Evolutionary conservation across 2,888 invertebrate genomes (phyloP), one percentile per base, ranked within the genome.

Genomic region (Harpalus rufipes): DNA sequence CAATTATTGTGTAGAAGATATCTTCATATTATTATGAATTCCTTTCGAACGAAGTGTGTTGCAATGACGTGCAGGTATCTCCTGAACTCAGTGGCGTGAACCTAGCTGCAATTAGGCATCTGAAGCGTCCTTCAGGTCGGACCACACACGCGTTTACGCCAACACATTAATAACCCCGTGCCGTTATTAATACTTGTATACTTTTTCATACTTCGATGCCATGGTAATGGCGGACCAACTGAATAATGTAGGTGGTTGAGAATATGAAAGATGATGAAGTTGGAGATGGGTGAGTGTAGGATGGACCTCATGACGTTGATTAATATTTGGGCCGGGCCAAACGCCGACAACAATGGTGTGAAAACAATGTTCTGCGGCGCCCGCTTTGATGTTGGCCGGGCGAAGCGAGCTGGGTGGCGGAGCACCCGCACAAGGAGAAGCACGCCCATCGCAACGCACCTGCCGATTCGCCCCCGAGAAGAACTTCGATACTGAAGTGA

Each of bases 101-200:
- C 10, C 44, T 51, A 51, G 44, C 10, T 51, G 44, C 44, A 51
- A 51, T 51, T 51, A 51, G 44, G 44, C 44, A 51, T 51, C 44
- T 51, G 44, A 63, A 63, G 63, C 63, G 12, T 18, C 63, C 8
- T 76, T 16, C 61, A 59, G 87, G 86, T 86, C 10, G 44, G 90
- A 90, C 90, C 90, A 90, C 90, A 90, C 90, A 89, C 90, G 89
- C 88, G 87, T 89, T 90, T 90, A 90, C 90, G 89, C 90, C 90
- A 89, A 90, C 90, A 90, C 90, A 90, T 90, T 90, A 90, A 90
- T 90, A 90, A 89, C 90, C 89, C 88, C 88, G 89, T 89, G 90
- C 90, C 89, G 89, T 90, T 90, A 90, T 90, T 90, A 90, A 90
- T 90, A 90, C 90, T 90, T 89, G 89, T 90, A 90, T 89, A 90